Evolutionary conservation across 2,888 invertebrate species (phyloP).

Genomic region (Neria commutata): DNA sequence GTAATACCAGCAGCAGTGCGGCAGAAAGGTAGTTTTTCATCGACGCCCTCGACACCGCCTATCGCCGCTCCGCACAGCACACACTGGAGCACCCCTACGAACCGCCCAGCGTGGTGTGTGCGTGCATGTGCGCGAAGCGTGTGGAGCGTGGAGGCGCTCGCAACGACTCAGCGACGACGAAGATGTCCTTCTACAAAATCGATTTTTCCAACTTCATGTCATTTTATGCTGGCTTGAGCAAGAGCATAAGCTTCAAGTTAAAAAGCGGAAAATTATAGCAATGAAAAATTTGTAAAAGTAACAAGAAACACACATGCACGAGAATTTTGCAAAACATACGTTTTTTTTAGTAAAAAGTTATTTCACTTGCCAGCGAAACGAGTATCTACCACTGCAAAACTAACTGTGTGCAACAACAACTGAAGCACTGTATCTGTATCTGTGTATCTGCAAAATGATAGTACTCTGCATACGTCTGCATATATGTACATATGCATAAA

Average conservation of each 20-base stretch:
- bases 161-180: constrained; percentile 29
- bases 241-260: neutral
- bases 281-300: neutral
- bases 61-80: constrained; percentile 8
- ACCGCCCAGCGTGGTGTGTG: constrained; percentile 8
- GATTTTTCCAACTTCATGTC: constrained; percentile 57
- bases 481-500: too few species aligned
- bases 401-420: too few species aligned
- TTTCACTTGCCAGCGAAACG: too few species aligned
- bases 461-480: too few species aligned
- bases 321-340: too few species aligned
- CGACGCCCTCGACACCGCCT: constrained; percentile 8
- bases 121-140: too few species aligned
- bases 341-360: too few species aligned
- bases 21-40: constrained; percentile 34
- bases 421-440: too few species aligned
- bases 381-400: too few species aligned
- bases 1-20: constrained; percentile 37
- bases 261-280: neutral
- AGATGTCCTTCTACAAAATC: constrained; percentile 58
- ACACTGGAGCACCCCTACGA: too few species aligned
- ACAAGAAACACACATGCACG: neutral
- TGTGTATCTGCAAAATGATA: too few species aligned
- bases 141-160: too few species aligned
- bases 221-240: neutral